Conservation (phyloP, 2,797 vertebrate genomes). For the Notolabrus celidotus region DNA sequence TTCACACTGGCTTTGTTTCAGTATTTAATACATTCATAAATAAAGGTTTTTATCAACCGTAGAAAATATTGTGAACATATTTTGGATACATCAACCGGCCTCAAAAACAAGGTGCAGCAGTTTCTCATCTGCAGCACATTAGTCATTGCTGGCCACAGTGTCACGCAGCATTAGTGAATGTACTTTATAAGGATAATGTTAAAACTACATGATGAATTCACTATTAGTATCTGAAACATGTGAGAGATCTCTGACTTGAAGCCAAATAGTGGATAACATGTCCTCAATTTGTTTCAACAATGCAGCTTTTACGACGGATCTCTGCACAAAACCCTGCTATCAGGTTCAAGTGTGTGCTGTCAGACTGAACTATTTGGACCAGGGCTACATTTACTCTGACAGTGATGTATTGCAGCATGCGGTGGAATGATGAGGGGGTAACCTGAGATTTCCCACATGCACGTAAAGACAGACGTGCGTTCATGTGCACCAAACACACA, state of each 20-base stretch:
- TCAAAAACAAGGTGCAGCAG: too few relatives aligned
- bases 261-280: constrained; percentile 18
- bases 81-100: too few relatives aligned
- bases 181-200: background rate
- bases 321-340: constrained; percentile 27
- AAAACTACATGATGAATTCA: constrained; percentile 7
- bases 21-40: too few relatives aligned
- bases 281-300: constrained; percentile 20
- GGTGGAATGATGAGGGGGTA: constrained; percentile 70
- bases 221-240: background rate
- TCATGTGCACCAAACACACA: constrained; percentile 16
- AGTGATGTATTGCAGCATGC: constrained; percentile 73
- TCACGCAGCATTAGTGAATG: background rate
- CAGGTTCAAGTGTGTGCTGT: constrained; percentile 59
- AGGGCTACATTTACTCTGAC: constrained; percentile 49
- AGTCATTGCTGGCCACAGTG: constrained; percentile 1
- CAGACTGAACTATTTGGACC: constrained; percentile 66
- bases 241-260: background rate
- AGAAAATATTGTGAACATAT: too few relatives aligned
- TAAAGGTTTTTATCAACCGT: too few relatives aligned
- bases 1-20: too few relatives aligned
- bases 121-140: too few relatives aligned
- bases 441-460: constrained; percentile 56
- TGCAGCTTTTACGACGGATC: constrained; percentile 10
- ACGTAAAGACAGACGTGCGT: constrained; percentile 32